Percentiles rank a stretch among this genome's conserved stretches.
Evolutionary conservation across 2,113 vertebrate species (phyloP).

Genomic region (Athene noctua): DNA sequence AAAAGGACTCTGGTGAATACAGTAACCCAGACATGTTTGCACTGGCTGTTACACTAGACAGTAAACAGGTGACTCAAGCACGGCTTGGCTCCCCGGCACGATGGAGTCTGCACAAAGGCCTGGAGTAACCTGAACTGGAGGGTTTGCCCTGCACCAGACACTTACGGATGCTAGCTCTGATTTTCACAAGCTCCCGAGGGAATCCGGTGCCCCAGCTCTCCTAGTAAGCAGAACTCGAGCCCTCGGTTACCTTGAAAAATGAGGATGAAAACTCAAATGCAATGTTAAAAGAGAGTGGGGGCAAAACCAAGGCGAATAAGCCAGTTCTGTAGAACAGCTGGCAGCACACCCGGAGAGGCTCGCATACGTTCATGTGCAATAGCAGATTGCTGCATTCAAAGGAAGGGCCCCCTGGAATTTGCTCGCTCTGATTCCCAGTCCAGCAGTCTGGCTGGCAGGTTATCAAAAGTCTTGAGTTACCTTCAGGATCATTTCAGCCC

Average conservation of each 20-base stretch:
- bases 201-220: neutral
- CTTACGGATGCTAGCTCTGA: neutral
- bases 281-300: neutral
- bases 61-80: constrained; percentile 63
- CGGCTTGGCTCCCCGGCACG: constrained; percentile 39
- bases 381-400: neutral
- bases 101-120: constrained; percentile 45
- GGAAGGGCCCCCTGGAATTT: constrained; percentile 59
- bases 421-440: constrained; percentile 13
- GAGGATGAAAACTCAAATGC: neutral
- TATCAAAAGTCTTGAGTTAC: constrained; percentile 72
- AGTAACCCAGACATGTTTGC: constrained; percentile 55
- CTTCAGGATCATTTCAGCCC: constrained; percentile 99
- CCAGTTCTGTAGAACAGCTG: constrained; percentile 6
- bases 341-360: neutral
- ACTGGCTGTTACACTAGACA: constrained; percentile 64
- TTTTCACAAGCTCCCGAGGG: constrained; percentile 16
- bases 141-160: neutral
- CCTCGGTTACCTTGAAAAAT: neutral
- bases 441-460: constrained; percentile 61
- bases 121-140: constrained; percentile 46
- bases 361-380: neutral
- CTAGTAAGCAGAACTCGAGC: neutral
- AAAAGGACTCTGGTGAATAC: constrained; percentile 45
- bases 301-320: neutral